Conservation (phyloP, 2,888 invertebrate species). For the Aquatica leii region DNA sequence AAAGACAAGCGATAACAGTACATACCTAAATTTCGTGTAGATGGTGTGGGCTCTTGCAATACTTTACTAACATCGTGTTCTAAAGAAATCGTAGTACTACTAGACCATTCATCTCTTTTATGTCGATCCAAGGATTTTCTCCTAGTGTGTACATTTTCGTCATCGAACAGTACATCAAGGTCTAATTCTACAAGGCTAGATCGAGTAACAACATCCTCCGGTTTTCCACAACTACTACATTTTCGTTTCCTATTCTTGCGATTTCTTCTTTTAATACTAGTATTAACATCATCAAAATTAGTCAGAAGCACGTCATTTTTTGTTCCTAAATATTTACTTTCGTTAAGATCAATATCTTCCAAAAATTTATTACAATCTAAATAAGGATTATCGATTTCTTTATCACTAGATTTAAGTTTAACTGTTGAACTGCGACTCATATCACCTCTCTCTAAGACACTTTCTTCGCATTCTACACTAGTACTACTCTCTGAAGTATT, state of each 20-base stretch:
- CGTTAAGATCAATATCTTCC: constrained; percentile 60
- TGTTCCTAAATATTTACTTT: constrained; percentile 50
- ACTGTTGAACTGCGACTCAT: constrained; percentile 41
- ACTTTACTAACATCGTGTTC: constrained; percentile 66
- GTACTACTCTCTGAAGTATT: constrained; percentile 56
- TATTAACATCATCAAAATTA: constrained; percentile 32
- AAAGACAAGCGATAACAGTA: background rate
- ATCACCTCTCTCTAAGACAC: constrained; percentile 37
- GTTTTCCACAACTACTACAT: constrained; percentile 42
- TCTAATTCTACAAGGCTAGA: constrained; percentile 66
- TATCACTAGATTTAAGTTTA: constrained; percentile 36
- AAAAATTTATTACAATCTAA: constrained; percentile 43
- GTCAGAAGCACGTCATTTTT: constrained; percentile 52
- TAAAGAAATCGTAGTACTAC: constrained; percentile 57
- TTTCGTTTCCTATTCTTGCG: constrained; percentile 49
- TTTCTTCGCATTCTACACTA: constrained; percentile 55
- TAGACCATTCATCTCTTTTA: constrained; percentile 64
- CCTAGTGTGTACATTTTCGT: constrained; percentile 48
- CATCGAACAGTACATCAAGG: constrained; percentile 71
- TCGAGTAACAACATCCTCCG: constrained; percentile 49
- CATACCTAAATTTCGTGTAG: constrained; percentile 64
- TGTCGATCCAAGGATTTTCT: constrained; percentile 56
- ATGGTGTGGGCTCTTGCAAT: constrained; percentile 59
- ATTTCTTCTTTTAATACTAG: constrained; percentile 47
- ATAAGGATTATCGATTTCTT: constrained; percentile 36